These are phyloP conservation scores for Silurus glanis DNA, from an alignment of 2,113 vertebrate species.

Conservation along the genomic window DNA sequence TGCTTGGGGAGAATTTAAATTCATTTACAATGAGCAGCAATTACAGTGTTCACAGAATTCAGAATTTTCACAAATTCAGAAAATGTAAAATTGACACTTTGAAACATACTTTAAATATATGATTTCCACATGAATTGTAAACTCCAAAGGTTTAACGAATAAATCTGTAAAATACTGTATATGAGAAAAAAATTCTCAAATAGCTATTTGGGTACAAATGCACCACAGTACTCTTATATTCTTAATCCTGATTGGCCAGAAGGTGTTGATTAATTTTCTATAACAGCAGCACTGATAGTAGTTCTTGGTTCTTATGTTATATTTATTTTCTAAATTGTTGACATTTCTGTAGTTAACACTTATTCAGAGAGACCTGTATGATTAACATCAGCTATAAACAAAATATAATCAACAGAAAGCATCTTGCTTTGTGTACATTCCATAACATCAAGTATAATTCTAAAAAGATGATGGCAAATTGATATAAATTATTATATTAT, in stretches of 20 bases:
- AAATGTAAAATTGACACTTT: not conserved
- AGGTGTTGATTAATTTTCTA: not conserved
- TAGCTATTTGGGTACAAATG: not conserved
- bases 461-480: not conserved
- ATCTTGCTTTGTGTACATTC: not conserved
- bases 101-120: not conserved
- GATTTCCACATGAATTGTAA: not conserved
- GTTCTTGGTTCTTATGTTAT: not conserved
- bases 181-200: not conserved
- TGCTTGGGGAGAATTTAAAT: not conserved
- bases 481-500: too few relatives aligned
- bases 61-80: not conserved
- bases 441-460: not conserved
- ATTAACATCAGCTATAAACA: not conserved
- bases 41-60: not conserved
- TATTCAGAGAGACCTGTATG: not conserved
- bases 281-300: not conserved
- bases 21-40: not conserved
- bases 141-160: not conserved
- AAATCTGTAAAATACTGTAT: not conserved
- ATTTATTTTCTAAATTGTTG: not conserved
- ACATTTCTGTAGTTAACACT: not conserved
- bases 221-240: not conserved
- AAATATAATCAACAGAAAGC: not conserved
- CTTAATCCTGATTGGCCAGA: not conserved